Base-by-base conservation (phyloP, 2,113 vertebrate species). In the Burhinus oedicnemus region DNA sequence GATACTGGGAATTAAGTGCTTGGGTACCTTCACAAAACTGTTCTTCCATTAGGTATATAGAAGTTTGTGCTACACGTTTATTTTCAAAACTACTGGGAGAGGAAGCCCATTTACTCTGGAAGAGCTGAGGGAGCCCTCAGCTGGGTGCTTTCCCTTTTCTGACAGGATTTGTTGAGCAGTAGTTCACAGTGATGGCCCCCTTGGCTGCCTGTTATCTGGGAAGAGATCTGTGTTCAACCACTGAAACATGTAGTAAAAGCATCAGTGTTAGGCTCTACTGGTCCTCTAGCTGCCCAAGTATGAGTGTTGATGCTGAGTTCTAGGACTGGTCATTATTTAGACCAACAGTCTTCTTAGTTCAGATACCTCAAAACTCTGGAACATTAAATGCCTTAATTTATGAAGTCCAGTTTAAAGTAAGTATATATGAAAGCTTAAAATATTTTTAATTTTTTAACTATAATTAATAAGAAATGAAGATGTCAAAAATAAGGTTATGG, bases 151-250 rank as follows among this genome's bases (percentile, higher is more conserved):
- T n/a, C 5, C 34, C 14, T 80, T 18, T 62, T 74, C 38, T 27
- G 42, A 47, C 5, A 4, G 44, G 26, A 15, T 72, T 64, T 38
- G 10, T 42, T 90, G 34, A 22, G 25, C 40, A 47, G 81, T 38
- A 27, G n/a, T 62, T 92, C n/a, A 23, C 2, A 4, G 32, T 45
- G 42, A 54, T 96, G 72, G 81, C 64, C 58, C 64, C 12, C 49
- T 60, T 80, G 36, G 26, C 68, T 86, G 2, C 6, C 0, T 47
- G 22, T 47, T 70, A 2, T 3, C 26, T 68, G 40, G 51, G 49
- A 68, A 2, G 23, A 64, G 32, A 6, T 36, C 47, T 29, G 16
- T 71, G 51, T n/a, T 78, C 0, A 1, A 0, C 64, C 51, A 8
- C 44, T 44, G 45, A 38, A 55, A 26, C 40, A 4, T 16, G 32